Conservation (phyloP, 2,888 invertebrate genomes). For the Scelioninae gen. 1 region DNA sequence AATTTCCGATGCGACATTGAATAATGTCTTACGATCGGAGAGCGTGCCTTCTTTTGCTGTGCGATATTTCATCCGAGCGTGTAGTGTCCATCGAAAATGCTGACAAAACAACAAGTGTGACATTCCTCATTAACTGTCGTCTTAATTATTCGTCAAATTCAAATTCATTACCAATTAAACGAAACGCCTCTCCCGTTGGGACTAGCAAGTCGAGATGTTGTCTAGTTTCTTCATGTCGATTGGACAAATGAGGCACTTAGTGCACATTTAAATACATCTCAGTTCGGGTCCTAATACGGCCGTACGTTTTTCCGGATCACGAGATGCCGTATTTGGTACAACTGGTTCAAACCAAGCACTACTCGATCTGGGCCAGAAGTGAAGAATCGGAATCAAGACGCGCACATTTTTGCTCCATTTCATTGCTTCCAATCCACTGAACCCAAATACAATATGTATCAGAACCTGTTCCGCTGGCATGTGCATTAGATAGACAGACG, state of each 20-base stretch:
- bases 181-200: constrained; percentile 1
- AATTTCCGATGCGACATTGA: constrained; percentile 67
- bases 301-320: constrained; percentile 28
- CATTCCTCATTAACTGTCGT: constrained; percentile 37
- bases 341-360: constrained; percentile 10
- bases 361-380: constrained; percentile 48
- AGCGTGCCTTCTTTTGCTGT: constrained; percentile 53
- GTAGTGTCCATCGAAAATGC: constrained; percentile 13
- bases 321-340: constrained; percentile 37
- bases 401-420: constrained; percentile 46
- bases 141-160: constrained; percentile 41
- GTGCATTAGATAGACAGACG: constrained; percentile 18
- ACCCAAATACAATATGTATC: constrained; percentile 52
- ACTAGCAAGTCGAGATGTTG: constrained; percentile 24
- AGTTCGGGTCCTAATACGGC: constrained; percentile 34
- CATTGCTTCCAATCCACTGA: constrained; percentile 32
- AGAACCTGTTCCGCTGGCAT: constrained; percentile 36
- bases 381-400: constrained; percentile 24
- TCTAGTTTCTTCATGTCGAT: constrained; percentile 37
- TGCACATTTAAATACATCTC: constrained; percentile 53
- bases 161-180: constrained; percentile 34
- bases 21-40: constrained; percentile 57
- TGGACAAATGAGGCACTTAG: constrained; percentile 50
- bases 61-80: constrained; percentile 50
- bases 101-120: constrained; percentile 24